Evolutionary conservation across 1,140 invertebrate genomes (phyloP), one percentile per base, ranked within the genome.

Genomic region (Coelopa frigida): DNA sequence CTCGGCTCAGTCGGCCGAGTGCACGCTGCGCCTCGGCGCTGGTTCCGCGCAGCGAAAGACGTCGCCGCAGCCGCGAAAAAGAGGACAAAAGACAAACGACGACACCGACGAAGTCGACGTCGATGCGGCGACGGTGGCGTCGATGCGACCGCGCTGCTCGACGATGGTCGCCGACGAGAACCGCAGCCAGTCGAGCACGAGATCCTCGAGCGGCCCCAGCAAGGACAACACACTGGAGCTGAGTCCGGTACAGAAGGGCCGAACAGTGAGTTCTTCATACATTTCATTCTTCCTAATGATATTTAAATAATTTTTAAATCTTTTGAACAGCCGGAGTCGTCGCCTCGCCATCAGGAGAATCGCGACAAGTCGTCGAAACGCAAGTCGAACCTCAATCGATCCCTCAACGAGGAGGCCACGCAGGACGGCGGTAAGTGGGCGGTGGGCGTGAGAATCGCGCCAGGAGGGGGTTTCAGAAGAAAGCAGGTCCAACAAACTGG

Each of bases 291-390:
- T 27, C 23, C 32, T 12, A 22, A 36, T 11, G 4, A 27, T 18
- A 10, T 41, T 12, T 44, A n/a, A n/a, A n/a, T n/a, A n/a, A n/a
- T 43, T 48, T 44, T 38, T 46, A 14, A 41, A 48, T 17, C n/a
- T 24, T 37, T 33, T n/a, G n/a, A n/a, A n/a, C n/a, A n/a, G n/a
- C 29, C 5, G 14, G 39, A 40, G 27, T 22, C 29, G 33, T 41
- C 55, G 20, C 53, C 46, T 44, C 64, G 63, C 47, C 40, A 56
- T 21, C 42, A 52, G 37, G 52, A 62, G 51, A 74, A 79, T 59
- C 75, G 73, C 52, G 79, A 83, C 62, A 82, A 82, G 55, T 82
- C 77, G 49, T 70, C 72, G 46, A 80, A 80, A 62, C 69, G 80
- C 41, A 82, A 82, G 68, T 81, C 79, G 27, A 77, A 78, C 63